Base-by-base conservation (phyloP, 2,888 invertebrate species). In the Brenthis daphne region DNA sequence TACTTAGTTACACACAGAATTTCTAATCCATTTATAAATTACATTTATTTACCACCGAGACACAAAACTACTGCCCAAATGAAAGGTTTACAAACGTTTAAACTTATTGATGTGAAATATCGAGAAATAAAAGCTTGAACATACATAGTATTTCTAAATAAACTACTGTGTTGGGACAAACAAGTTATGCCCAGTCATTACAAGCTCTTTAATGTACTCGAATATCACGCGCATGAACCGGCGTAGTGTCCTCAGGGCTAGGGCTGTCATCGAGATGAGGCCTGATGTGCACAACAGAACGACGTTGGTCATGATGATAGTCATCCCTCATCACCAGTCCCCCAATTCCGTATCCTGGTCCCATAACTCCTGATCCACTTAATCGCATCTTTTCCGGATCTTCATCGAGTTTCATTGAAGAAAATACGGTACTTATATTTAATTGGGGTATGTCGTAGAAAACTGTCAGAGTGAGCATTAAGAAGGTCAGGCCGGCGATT, bases 401-500 rank as follows among this genome's bases (percentile, higher is more conserved):
- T 33, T 85, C 92, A 72, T 90, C 87, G 1, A 92, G 89, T 74
- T 93, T 91, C 73, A 95, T 94, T 73, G 95, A 93, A 61, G 96
- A 95, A 86, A 97, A 97, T 56, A 97, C 94, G 71, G 95, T 94
- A 75, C 97, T 96, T 69, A 98, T 89, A 87, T 98, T 97, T 77
- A 98, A 93, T 89, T 98, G 97, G 5, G 98, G 98, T 76, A 98
- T 97, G 85, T 97, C 97, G 89, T 97, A 97, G 90, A 97, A 96
- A 37, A 97, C 96, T 2, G 97, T 96, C 80, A 98, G 89, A 14
- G 96, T 94, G 77, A 97, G 93, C 96, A 98, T 97, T 94, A 97
- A 95, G 88, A 96, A 96, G 20, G 96, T 95, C 73, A 98, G 94
- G 48, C 98, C 98, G 80, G 95, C 80, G 79, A 97, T 90, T n/a